Evolutionary conservation across 2,797 vertebrate genomes (phyloP).

Genomic region (Malurus splendens): DNA sequence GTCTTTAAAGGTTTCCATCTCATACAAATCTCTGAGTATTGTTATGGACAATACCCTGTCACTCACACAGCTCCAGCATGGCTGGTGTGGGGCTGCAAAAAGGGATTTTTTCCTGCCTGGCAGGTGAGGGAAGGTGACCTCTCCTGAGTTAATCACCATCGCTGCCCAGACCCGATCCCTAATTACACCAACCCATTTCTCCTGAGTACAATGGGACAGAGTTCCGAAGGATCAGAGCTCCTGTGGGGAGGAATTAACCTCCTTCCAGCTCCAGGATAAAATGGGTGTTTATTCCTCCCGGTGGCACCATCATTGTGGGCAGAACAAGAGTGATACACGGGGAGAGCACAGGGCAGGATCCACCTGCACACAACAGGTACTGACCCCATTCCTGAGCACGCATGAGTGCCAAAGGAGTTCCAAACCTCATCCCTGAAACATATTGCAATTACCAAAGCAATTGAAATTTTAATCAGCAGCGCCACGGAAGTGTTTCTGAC

Average conservation of each 20-base stretch:
- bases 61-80: neutral
- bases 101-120: neutral
- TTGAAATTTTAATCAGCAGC: slow-evolving; percentile 23
- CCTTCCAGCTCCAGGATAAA: accelerated
- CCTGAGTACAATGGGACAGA: neutral
- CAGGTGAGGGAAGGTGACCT: neutral
- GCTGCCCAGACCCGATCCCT: neutral
- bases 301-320: neutral
- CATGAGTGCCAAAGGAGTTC: neutral
- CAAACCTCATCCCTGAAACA: slow-evolving; percentile 22
- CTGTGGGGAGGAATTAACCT: neutral
- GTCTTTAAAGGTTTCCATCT: neutral
- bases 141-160: neutral
- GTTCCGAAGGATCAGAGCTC: neutral
- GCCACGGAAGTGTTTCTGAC: neutral
- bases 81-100: neutral
- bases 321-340: accelerated
- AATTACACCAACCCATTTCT: neutral
- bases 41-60: neutral
- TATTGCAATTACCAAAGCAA: slow-evolving; percentile 38
- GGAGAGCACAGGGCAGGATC: neutral
- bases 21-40: neutral
- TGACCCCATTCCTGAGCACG: neutral
- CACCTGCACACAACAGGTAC: neutral
- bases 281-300: neutral